Conservation (phyloP, 1,140 invertebrate species). For the Nylanderia fulva region DNA sequence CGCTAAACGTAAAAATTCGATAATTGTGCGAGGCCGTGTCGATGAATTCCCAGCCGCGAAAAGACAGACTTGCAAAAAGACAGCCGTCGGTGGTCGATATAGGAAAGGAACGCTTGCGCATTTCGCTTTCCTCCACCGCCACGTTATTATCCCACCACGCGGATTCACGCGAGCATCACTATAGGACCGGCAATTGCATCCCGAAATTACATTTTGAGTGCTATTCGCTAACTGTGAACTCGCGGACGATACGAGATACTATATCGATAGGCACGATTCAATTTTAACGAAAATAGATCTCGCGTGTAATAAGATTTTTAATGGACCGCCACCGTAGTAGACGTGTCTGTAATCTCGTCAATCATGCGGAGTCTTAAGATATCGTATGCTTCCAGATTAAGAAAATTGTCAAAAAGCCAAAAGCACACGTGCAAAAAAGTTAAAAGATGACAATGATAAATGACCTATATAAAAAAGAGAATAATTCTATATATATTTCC, state of each 20-base stretch:
- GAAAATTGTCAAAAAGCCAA: background rate
- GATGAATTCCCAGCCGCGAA: conserved; percentile 25
- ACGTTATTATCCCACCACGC: conserved; percentile 63
- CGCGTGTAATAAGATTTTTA: conserved; percentile 47
- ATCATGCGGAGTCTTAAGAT: background rate
- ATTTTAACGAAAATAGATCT: conserved; percentile 40
- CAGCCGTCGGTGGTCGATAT: conserved; percentile 68
- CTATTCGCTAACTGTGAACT: conserved; percentile 21
- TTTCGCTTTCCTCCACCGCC: conserved; percentile 61
- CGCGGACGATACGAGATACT: conserved; percentile 16
- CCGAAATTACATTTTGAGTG: conserved; percentile 52
- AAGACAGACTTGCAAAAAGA: conserved; percentile 53
- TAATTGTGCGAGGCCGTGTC: conserved; percentile 39
- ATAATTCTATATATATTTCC: background rate
- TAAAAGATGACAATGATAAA: background rate
- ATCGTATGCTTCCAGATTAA: background rate
- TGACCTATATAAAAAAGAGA: background rate
- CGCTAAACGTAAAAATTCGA: conserved; percentile 1
- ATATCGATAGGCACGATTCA: conserved; percentile 35
- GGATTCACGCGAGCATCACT: conserved; percentile 43
- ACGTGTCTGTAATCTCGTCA: conserved; percentile 10
- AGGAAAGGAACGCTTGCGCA: conserved; percentile 70
- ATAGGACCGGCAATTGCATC: conserved; percentile 49
- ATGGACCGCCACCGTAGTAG: background rate
- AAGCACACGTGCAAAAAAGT: background rate